Base-by-base conservation (phyloP, 1,140 invertebrate species). In the Ganaspis sp. region DNA sequence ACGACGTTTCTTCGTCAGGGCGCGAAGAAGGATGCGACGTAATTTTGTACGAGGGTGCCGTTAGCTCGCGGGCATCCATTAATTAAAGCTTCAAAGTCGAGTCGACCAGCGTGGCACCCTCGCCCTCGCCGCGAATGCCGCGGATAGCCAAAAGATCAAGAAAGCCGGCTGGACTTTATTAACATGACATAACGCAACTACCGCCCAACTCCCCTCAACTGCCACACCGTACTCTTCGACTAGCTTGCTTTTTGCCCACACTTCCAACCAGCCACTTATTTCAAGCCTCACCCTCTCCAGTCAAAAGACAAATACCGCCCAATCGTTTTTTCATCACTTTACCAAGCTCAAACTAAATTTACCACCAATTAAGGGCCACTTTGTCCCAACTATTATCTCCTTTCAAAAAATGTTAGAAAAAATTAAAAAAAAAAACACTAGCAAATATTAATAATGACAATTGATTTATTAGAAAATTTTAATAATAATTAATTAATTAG, bases 11-110 rank as follows among this genome's bases (percentile, higher is more conserved):
- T 58, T 58, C 58, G 23, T n/a, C 26, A n/a, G 58, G 26, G 23
- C 58, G 58, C 23, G 58, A 64, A 58, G 54, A 58, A 64, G 26
- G 58, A 64, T 64, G 58, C 58, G 58, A 64, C 58, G 58, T 64
- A 64, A 34, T 64, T 64, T 58, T 9, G 54, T 29, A 45, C 9
- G 58, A 64, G 58, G 58, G 58, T 64, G 58, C 12, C 58, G 26
- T 0, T 64, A 64, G 23, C 58, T 64, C 26, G 58, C 58, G 58
- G 58, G 58, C 26, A 64, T 64, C 21, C 26, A 64, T 64, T 64
- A 64, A 64, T 64, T 64, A 64, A 64, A 64, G 58, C 58, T 64
- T 64, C 58, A 64, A 64, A 64, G 21, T 58, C 17, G 49, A 21
- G 42, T 45, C 45, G n/a, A 49, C 45, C 45, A n/a, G 17, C 45